These are phyloP conservation scores for Triplophysa tibetana DNA, from an alignment of 2,113 vertebrate species.

Conservation along the genomic window DNA sequence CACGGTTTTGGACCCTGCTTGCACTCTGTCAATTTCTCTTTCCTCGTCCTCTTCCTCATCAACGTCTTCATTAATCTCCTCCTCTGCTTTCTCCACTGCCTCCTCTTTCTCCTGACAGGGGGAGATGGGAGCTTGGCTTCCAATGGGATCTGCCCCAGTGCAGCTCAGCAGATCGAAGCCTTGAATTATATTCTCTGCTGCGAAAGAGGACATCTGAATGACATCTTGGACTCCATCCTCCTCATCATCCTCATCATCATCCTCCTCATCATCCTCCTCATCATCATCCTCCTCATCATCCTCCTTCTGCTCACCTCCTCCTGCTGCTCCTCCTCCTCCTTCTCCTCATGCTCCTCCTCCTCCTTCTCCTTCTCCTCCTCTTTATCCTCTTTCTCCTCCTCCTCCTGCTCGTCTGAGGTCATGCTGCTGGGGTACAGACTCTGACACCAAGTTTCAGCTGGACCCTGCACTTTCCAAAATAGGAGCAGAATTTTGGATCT, in stretches of 20 bases:
- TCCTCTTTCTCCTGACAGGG: constrained; percentile 66
- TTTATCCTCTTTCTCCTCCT: neutral
- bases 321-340: neutral
- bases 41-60: constrained; percentile 66
- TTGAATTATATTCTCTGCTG: constrained; percentile 40
- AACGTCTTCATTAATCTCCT: constrained; percentile 76
- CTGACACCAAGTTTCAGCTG: constrained; percentile 56
- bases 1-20: constrained; percentile 56
- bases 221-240: constrained; percentile 56
- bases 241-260: no score
- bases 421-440: constrained; percentile 33
- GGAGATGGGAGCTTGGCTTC: constrained; percentile 51
- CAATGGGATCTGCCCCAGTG: constrained; percentile 52
- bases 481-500: constrained; percentile 54
- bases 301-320: no score
- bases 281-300: constrained; percentile 7
- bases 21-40: constrained; percentile 60
- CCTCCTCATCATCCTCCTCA: no score
- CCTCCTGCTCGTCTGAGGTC: constrained; percentile 42
- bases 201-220: constrained; percentile 50
- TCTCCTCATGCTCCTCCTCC: neutral
- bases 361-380: no score
- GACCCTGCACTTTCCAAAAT: constrained; percentile 54
- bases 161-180: constrained; percentile 51
- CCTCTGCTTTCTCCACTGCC: constrained; percentile 76